A percentile compares a stretch with the other conserved stretches of the same genome.
Conservation (phyloP, 2,797 vertebrate genomes). For the Hafferia zeledoni region DNA sequence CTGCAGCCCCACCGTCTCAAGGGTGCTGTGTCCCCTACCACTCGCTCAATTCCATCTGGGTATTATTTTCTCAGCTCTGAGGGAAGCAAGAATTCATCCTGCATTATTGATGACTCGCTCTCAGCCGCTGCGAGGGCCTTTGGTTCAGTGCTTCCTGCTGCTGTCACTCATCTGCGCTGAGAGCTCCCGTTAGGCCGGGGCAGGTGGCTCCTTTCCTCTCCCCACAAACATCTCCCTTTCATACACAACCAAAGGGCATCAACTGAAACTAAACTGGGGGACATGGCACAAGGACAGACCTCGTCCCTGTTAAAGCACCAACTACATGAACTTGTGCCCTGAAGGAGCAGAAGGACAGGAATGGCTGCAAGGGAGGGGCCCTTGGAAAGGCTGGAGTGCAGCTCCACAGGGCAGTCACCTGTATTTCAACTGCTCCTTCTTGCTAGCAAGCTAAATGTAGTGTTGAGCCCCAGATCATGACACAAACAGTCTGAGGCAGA, state of each 20-base stretch:
- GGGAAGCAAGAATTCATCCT: slow-evolving; percentile 43
- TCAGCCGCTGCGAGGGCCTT: not conserved
- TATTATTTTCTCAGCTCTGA: slow-evolving; percentile 39
- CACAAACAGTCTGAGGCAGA: not conserved
- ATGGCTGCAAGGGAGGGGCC: accelerated
- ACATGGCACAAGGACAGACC: accelerated
- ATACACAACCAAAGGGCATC: not conserved
- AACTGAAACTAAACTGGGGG: not conserved
- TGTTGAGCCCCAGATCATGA: not conserved
- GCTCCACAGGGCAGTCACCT: accelerated
- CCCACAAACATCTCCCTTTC: not conserved
- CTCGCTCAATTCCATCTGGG: not conserved
- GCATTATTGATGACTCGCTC: slow-evolving; percentile 49
- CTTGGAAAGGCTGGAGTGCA: not conserved
- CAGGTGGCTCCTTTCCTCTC: not conserved
- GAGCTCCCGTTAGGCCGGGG: not conserved
- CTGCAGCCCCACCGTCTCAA: slow-evolving; percentile 20
- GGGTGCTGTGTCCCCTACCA: slow-evolving; percentile 38
- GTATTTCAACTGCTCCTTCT: accelerated
- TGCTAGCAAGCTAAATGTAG: not conserved
- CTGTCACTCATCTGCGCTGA: not conserved
- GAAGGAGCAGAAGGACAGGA: not conserved
- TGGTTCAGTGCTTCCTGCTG: not conserved
- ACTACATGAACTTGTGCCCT: accelerated
- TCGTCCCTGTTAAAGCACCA: accelerated